A percentile compares a stretch with the other conserved stretches of the same genome.
phyloP scores from a whole-genome alignment of 2,888 invertebrate species.

The Psylliodes chrysocephalus region DNA sequence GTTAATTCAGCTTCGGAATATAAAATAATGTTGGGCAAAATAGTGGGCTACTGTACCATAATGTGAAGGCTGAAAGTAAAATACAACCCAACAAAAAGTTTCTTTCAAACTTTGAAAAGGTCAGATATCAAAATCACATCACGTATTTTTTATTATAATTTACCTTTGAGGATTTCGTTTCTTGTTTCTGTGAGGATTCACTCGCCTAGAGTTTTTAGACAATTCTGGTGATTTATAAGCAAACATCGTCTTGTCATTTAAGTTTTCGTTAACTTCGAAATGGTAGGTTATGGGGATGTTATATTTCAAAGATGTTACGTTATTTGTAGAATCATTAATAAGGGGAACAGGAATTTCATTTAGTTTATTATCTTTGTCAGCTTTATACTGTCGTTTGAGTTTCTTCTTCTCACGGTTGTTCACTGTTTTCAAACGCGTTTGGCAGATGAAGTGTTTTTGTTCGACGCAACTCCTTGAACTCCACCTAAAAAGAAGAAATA shows the following conservation, averaged over 20 bases:
- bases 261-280: conserved; percentile 41
- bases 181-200: conserved; percentile 62
- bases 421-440: conserved; percentile 70
- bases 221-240: conserved; percentile 39
- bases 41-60: too few species aligned
- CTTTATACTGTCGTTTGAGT: conserved; percentile 65
- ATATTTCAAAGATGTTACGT: conserved; percentile 37
- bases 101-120: too few species aligned
- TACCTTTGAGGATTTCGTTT: conserved; percentile 43
- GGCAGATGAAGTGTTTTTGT: conserved; percentile 76
- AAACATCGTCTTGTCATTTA: conserved; percentile 42
- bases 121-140: too few species aligned
- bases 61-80: too few species aligned
- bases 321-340: conserved; percentile 55
- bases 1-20: too few species aligned
- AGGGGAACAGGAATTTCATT: conserved; percentile 69
- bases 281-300: conserved; percentile 34
- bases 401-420: conserved; percentile 66
- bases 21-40: too few species aligned
- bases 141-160: neutral
- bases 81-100: too few species aligned
- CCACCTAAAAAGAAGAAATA: conserved; percentile 76
- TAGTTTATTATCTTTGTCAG: conserved; percentile 63
- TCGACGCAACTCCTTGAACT: conserved; percentile 73
- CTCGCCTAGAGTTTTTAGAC: conserved; percentile 40